These are phyloP conservation scores for Menura novaehollandiae DNA, from an alignment of 2,113 vertebrate genomes.

Conservation along the genomic window DNA sequence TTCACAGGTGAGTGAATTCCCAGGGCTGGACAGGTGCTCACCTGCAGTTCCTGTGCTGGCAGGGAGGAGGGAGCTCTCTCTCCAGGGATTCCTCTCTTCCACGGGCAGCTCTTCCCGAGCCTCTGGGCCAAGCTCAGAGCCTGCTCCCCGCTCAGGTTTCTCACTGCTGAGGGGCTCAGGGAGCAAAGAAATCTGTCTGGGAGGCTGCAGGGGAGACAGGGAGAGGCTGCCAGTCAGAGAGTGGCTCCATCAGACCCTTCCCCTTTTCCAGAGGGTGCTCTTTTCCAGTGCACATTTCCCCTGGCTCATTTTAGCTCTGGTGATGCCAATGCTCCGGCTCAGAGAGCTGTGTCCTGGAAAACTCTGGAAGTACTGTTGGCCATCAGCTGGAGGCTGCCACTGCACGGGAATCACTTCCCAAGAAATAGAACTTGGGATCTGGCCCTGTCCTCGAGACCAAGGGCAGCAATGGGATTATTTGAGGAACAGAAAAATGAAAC, in stretches of 20 bases:
- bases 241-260: background rate
- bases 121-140: background rate
- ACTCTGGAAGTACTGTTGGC: rapidly evolving
- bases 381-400: background rate
- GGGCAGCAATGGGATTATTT: rapidly evolving
- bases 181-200: slow-evolving; percentile 33
- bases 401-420: background rate
- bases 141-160: background rate
- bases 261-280: background rate
- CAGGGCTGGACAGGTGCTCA: background rate
- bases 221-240: background rate
- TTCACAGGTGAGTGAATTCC: too few relatives aligned
- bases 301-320: background rate
- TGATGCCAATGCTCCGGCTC: background rate
- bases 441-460: background rate
- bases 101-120: slow-evolving; percentile 3
- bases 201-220: background rate
- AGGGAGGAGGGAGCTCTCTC: background rate
- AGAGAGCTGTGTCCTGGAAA: background rate
- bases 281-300: rapidly evolving
- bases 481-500: background rate
- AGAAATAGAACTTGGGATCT: too few relatives aligned
- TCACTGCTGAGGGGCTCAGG: slow-evolving; percentile 8
- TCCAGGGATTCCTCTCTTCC: background rate
- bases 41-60: background rate